These are phyloP conservation scores for Euplexia lucipara DNA, from an alignment of 2,888 invertebrate species.

Conservation along the genomic window DNA sequence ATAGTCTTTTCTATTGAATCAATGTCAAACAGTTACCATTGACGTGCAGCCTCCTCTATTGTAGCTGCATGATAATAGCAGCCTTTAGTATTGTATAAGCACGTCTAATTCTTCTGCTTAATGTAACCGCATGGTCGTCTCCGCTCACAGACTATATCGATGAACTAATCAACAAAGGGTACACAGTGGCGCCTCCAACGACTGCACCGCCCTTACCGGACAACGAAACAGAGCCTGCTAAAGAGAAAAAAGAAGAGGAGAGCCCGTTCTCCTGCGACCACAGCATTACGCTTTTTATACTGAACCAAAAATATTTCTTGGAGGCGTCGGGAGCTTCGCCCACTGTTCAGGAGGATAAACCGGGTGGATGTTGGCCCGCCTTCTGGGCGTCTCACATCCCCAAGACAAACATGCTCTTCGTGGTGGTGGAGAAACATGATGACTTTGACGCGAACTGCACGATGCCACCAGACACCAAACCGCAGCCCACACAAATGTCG, in stretches of 20 bases:
- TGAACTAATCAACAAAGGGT: constrained; percentile 66
- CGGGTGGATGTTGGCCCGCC: constrained; percentile 79
- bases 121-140: constrained; percentile 82
- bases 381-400: constrained; percentile 94
- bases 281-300: constrained; percentile 92
- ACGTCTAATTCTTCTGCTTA: constrained; percentile 80
- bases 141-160: constrained; percentile 78
- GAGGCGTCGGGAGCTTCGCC: constrained; percentile 77
- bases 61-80: constrained; percentile 55
- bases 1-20: too few species aligned
- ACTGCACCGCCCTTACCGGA: constrained; percentile 65
- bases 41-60: background rate
- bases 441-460: constrained; percentile 74
- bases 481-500: constrained; percentile 77
- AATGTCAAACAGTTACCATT: too few species aligned
- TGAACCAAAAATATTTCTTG: constrained; percentile 91
- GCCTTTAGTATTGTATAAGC: constrained; percentile 58
- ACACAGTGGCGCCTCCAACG: constrained; percentile 73
- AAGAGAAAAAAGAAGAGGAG: constrained; percentile 82
- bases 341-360: constrained; percentile 75
- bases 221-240: constrained; percentile 75
- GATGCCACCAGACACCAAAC: constrained; percentile 92
- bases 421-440: constrained; percentile 92
- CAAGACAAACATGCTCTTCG: constrained; percentile 94
- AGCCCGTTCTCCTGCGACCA: constrained; percentile 93